Evolutionary conservation across 2,797 vertebrate species (phyloP), one percentile per base, ranked within the genome.

Genomic region (Mastacembelus armatus): DNA sequence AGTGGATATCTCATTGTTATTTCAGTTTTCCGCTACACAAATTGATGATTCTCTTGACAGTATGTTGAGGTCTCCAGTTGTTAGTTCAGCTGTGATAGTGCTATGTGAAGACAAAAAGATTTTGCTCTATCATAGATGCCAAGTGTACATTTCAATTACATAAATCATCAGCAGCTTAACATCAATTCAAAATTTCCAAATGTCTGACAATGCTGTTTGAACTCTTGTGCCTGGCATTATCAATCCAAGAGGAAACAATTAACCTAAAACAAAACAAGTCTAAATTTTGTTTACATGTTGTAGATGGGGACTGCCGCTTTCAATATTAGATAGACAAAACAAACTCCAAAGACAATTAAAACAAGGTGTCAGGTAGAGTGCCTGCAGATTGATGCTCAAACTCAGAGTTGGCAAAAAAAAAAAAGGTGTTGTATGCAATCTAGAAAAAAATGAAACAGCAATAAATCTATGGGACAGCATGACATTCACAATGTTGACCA

Each of bases 21-120:
- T n/a, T n/a, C n/a, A n/a, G n/a, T 71, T 69, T 43, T 39, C 39
- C 35, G 24, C 40, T 61, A 42, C 43, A 69, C 48, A 30, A 78
- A 81, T 43, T 69, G 45, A 74, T 63, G 47, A 79, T 59, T 59
- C 48, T 73, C 33, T 44, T 19, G 3, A 54, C 49, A 43, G 26
- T 61, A 57, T 59, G 49, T 49, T 1, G 15, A 70, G 56, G 64
- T 19, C 30, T 68, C 30, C 15, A 5, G 19, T 47, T 88, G 75
- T 76, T 84, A 74, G 62, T 78, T 82, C 79, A 87, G 79, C 78
- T 87, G 75, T 54, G 47, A 27, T 30, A 1, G 42, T 54, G 30
- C 38, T 73, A 45, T 26, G 44, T 64, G 21, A 63, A 71, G 39
- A 61, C 42, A 27, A 51, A 29, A 59, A 69, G 40, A 64, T 70